These are phyloP conservation scores for Podarcis muralis DNA, from an alignment of 2,113 vertebrate genomes.

Conservation along the genomic window DNA sequence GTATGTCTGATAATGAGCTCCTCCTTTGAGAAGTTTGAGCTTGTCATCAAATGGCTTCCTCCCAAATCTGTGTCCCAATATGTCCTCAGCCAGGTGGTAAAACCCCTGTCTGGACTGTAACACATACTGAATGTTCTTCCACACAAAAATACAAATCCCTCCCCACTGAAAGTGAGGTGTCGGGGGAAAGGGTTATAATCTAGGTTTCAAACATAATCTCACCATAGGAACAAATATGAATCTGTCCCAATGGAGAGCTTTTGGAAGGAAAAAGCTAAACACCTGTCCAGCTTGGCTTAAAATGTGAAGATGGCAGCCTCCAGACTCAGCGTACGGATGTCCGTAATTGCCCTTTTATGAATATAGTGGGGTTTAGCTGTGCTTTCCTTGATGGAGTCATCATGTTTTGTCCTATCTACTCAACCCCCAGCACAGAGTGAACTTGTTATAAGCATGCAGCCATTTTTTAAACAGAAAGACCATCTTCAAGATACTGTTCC, in stretches of 20 bases:
- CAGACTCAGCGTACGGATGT: fast-evolving
- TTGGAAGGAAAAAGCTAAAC: background rate
- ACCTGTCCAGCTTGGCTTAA: background rate
- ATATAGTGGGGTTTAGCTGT: background rate
- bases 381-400: background rate
- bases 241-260: background rate
- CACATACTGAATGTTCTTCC: background rate
- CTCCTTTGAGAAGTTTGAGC: conserved; percentile 12
- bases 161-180: background rate
- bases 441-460: background rate
- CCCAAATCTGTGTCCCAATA: background rate
- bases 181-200: background rate
- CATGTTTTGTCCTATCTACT: background rate
- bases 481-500: background rate
- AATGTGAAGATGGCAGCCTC: background rate
- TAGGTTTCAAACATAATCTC: background rate
- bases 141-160: background rate
- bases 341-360: fast-evolving
- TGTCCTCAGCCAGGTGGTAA: background rate
- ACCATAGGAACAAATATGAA: background rate
- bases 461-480: background rate
- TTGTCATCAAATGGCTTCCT: background rate
- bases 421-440: background rate
- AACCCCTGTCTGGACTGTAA: background rate
- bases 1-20: background rate